A percentile compares a stretch with the other conserved stretches of the same genome.
These are phyloP conservation scores for Rhinoraja longicauda DNA, from an alignment of 2,797 vertebrate species.

Conservation along the genomic window DNA sequence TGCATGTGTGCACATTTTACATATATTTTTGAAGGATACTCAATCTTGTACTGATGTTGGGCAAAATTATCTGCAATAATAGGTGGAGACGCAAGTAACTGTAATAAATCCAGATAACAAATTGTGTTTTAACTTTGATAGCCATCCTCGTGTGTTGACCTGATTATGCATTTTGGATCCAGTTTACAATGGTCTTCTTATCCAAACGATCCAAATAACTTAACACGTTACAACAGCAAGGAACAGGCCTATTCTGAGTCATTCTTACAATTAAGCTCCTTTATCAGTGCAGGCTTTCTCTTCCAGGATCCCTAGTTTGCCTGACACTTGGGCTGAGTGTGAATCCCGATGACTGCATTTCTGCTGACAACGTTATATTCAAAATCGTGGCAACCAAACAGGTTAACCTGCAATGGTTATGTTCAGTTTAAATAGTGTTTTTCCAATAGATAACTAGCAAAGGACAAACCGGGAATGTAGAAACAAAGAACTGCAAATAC, in stretches of 20 bases:
- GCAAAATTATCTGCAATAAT: conserved; percentile 6
- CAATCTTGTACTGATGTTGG: neutral
- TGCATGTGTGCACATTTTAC: neutral
- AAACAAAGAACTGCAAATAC: no score
- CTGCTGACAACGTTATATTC: neutral
- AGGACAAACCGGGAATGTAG: no score
- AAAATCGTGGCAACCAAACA: neutral
- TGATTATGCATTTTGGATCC: neutral
- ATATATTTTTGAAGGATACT: neutral
- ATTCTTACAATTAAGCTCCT: neutral
- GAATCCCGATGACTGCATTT: neutral
- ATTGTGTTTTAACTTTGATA: neutral
- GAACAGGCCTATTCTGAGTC: neutral
- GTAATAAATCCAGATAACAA: neutral
- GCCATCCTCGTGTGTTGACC: neutral
- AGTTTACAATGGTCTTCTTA: neutral
- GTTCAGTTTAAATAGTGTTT: neutral
- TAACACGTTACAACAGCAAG: neutral
- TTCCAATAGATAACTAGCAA: neutral
- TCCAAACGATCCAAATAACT: neutral
- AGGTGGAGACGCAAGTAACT: neutral
- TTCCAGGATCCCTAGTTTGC: neutral
- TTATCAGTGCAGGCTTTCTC: neutral
- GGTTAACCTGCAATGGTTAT: neutral
- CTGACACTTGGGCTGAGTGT: neutral